Evolutionary conservation across 64 coral and sea anemone genomes (phyloP).

Genomic region (Catalaphyllia jardinei): DNA sequence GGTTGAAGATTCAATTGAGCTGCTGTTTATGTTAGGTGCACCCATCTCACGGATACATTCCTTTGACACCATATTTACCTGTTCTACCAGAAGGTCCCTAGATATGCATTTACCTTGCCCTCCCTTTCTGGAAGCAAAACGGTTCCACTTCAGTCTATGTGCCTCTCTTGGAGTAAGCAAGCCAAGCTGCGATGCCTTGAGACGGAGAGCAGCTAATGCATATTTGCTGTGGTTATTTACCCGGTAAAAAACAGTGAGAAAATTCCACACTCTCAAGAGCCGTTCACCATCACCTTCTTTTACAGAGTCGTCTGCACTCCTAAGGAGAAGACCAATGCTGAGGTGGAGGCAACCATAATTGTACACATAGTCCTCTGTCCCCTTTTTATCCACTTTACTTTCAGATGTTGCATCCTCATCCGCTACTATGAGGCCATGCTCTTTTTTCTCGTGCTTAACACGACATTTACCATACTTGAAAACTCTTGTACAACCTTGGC

Average conservation of each 20-base stretch:
- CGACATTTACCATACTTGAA: slow-evolving; percentile 52
- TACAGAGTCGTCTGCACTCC: slow-evolving; percentile 62
- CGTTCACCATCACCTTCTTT: slow-evolving; percentile 71
- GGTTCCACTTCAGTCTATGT: slow-evolving; percentile 56
- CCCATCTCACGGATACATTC: too few relatives aligned
- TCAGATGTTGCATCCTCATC: too few relatives aligned
- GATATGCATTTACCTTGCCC: slow-evolving; percentile 29
- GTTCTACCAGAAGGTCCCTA: slow-evolving; percentile 23
- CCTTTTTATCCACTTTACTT: neutral
- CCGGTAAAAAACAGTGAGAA: slow-evolving; percentile 37
- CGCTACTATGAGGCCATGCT: too few relatives aligned
- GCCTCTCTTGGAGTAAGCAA: slow-evolving; percentile 40
- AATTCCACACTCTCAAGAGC: slow-evolving; percentile 51
- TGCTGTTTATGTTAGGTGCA: too few relatives aligned
- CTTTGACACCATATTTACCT: too few relatives aligned
- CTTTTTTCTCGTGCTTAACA: too few relatives aligned
- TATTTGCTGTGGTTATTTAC: slow-evolving; percentile 36
- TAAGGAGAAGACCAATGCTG: slow-evolving; percentile 42
- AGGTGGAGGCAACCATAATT: slow-evolving; percentile 77
- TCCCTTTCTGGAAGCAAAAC: slow-evolving; percentile 20
- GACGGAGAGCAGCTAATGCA: slow-evolving; percentile 47
- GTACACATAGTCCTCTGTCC: slow-evolving; percentile 42
- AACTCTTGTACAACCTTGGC: neutral
- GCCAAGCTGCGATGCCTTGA: neutral
- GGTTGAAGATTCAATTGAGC: too few relatives aligned